Evolutionary conservation across 35 echinoderm and acorn worm species (phyloP).

Genomic region (Eucidaris tribuloides): DNA sequence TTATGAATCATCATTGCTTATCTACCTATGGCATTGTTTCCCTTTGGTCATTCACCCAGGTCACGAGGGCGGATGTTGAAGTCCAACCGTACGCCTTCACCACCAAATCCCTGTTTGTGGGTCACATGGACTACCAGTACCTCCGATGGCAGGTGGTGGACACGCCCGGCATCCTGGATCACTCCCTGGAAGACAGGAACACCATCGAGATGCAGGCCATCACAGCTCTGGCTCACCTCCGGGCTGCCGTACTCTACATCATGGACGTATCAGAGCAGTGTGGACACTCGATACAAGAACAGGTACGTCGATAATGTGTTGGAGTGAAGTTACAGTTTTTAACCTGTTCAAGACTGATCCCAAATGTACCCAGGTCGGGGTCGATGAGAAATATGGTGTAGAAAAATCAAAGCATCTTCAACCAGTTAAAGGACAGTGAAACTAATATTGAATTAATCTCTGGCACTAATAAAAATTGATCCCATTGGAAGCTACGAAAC

Average conservation of each 20-base stretch:
- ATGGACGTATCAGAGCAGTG: conserved; percentile 93
- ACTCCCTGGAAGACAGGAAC: conserved; percentile 94
- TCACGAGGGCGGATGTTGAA: conserved; percentile 94
- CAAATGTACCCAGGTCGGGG: too few relatives aligned
- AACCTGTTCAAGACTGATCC: too few relatives aligned
- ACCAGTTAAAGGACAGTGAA: too few relatives aligned
- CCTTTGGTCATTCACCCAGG: too few relatives aligned
- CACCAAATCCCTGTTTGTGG: conserved; percentile 94
- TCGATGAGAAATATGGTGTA: too few relatives aligned
- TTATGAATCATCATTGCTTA: too few relatives aligned
- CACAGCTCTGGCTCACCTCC: conserved; percentile 84
- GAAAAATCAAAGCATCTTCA: too few relatives aligned
- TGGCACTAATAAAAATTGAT: too few relatives aligned
- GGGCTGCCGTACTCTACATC: conserved; percentile 81
- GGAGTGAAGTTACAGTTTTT: too few relatives aligned
- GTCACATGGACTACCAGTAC: conserved; percentile 97
- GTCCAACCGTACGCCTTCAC: conserved; percentile 98
- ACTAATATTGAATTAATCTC: too few relatives aligned
- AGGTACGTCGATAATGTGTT: conserved; percentile 52
- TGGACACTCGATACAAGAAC: conserved; percentile 85
- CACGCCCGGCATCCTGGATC: conserved; percentile 92
- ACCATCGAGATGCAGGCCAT: conserved; percentile 99
- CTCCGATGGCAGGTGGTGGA: conserved; percentile 97
- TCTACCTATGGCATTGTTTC: too few relatives aligned
- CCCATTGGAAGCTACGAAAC: too few relatives aligned